These are phyloP conservation scores for Lepidostoma basale DNA, from an alignment of 1,140 invertebrate species.

Conservation along the genomic window DNA sequence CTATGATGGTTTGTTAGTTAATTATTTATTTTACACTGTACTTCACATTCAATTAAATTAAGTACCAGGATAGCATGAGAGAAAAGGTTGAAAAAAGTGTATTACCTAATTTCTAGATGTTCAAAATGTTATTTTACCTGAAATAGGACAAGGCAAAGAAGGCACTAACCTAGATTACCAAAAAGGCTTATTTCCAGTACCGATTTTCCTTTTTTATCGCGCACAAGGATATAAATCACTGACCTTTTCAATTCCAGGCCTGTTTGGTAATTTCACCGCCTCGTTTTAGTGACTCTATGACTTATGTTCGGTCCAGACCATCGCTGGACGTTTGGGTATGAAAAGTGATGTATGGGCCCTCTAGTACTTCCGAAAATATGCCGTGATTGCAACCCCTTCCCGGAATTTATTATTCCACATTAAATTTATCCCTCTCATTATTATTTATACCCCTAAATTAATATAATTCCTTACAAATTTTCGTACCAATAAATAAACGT, in stretches of 20 bases:
- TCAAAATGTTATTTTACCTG: too few species aligned
- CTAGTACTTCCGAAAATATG: background rate
- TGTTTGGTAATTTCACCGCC: conserved; percentile 24
- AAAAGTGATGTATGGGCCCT: conserved; percentile 1
- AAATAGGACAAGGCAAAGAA: background rate
- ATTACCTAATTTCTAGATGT: too few species aligned
- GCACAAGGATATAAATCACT: conserved; percentile 22
- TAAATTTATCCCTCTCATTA: background rate
- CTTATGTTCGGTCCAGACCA: background rate
- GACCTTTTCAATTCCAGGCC: conserved; percentile 27
- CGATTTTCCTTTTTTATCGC: conserved; percentile 25
- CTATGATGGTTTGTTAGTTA: too few species aligned
- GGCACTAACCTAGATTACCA: background rate
- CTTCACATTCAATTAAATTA: background rate
- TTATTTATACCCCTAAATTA: background rate
- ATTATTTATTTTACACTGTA: too few species aligned
- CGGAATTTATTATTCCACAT: background rate
- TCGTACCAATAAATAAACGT: too few species aligned
- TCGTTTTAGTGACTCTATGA: conserved; percentile 25
- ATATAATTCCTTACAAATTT: too few species aligned
- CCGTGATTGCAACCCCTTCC: background rate
- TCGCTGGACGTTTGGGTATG: background rate
- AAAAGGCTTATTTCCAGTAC: conserved; percentile 8
- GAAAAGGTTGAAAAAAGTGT: too few species aligned
- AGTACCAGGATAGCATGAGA: background rate